phyloP scores from a whole-genome alignment of 2,888 invertebrate species.

The Euplexia lucipara region DNA sequence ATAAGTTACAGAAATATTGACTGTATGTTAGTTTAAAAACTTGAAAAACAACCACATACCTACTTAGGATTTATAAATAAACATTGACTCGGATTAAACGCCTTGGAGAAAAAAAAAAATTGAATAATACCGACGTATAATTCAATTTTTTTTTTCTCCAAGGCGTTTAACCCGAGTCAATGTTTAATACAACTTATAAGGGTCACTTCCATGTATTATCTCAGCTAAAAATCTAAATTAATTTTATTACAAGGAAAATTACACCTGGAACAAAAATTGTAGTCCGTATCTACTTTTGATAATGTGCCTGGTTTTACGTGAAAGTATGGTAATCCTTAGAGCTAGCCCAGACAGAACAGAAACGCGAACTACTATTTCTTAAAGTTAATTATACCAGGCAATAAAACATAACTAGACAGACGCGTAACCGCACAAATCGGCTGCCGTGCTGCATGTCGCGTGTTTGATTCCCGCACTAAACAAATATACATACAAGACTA shows the following conservation, averaged over 20 bases:
- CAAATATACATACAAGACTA: no score
- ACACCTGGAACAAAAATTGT: neutral
- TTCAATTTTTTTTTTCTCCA: no score
- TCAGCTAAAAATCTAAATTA: neutral
- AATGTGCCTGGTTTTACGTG: neutral
- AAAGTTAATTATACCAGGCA: no score
- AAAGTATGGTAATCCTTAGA: neutral
- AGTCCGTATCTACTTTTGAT: neutral
- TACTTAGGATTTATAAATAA: conserved; percentile 19
- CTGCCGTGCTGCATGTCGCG: no score
- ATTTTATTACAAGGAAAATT: neutral
- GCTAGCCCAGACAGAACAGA: no score
- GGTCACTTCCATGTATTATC: neutral
- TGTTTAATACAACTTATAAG: conserved; percentile 9
- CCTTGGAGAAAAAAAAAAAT: neutral
- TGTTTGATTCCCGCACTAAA: no score
- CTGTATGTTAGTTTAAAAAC: conserved; percentile 18
- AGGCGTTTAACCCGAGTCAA: no score
- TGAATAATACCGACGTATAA: no score
- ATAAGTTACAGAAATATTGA: conserved; percentile 43
- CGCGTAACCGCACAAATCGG: no score
- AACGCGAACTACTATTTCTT: no score
- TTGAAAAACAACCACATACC: conserved; percentile 16
- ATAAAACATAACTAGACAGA: no score
- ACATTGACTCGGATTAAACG: neutral